Percentiles rank a stretch among this genome's conserved stretches.
phyloP scores from a whole-genome alignment of 1,140 invertebrate species.

The Aradophagus sp. region DNA sequence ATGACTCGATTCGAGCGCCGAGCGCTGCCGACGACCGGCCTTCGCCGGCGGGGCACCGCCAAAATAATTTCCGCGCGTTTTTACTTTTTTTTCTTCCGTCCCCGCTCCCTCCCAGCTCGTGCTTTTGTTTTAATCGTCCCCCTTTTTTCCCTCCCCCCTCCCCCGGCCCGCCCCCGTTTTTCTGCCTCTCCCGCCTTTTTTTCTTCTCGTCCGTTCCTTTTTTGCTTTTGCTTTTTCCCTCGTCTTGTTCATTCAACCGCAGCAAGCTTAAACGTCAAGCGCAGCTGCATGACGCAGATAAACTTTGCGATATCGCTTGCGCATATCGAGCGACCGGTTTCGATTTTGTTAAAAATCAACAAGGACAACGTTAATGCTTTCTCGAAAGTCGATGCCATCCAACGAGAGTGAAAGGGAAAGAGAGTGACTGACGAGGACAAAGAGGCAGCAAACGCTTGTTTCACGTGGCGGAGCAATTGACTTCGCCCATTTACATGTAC shows the following conservation, averaged over 20 bases:
- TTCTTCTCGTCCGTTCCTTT: constrained; percentile 24
- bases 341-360: constrained; percentile 57
- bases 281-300: constrained; percentile 59
- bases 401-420: constrained; percentile 45
- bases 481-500: constrained; percentile 45
- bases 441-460: constrained; percentile 43
- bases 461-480: constrained; percentile 50
- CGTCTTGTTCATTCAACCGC: constrained; percentile 58
- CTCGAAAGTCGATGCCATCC: constrained; percentile 52
- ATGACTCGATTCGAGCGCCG: constrained; percentile 21
- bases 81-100: constrained; percentile 19
- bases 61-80: constrained; percentile 43
- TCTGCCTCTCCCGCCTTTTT: constrained; percentile 1
- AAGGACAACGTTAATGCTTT: constrained; percentile 58
- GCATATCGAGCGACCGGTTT: constrained; percentile 55
- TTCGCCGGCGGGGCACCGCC: constrained; percentile 4
- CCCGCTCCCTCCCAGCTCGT: too few relatives aligned
- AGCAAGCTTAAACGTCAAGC: constrained; percentile 57
- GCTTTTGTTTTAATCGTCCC: constrained; percentile 50
- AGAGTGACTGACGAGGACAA: constrained; percentile 25
- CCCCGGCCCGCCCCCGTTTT: too few relatives aligned
- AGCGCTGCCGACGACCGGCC: neutral
- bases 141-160: too few relatives aligned
- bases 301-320: constrained; percentile 59
- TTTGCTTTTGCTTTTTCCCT: constrained; percentile 44